Evolutionary conservation across 2,797 vertebrate genomes (phyloP).

Genomic region (Cephalopachus bancanus): DNA sequence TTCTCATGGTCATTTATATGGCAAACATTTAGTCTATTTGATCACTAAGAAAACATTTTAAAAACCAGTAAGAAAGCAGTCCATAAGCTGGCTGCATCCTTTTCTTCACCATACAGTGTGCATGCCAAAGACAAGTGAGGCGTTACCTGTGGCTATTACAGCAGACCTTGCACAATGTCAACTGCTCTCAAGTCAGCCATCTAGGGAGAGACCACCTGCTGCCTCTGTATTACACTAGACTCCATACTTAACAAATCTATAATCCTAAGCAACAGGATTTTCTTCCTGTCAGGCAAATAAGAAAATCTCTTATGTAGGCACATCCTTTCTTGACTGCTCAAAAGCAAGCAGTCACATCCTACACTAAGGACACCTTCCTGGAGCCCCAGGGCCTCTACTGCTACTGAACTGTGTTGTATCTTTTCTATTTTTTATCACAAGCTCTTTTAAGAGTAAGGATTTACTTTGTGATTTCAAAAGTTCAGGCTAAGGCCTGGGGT

Average conservation of each 20-base stretch:
- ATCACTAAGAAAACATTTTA: not conserved
- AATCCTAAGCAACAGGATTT: not conserved
- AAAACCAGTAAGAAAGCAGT: constrained; percentile 42
- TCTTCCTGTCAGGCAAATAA: not conserved
- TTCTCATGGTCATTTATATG: constrained; percentile 11
- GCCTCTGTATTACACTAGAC: not conserved
- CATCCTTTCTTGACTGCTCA: constrained; percentile 27
- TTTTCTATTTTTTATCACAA: constrained; percentile 43
- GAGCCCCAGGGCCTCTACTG: not conserved
- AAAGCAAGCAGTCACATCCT: not conserved
- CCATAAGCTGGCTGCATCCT: not conserved
- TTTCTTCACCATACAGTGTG: constrained; percentile 31
- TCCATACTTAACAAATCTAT: not conserved
- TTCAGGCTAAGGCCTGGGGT: not conserved
- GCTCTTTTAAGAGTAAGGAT: not conserved
- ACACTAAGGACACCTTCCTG: not conserved
- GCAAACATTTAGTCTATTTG: constrained; percentile 48
- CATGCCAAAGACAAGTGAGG: not conserved
- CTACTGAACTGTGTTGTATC: not conserved
- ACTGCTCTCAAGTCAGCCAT: not conserved
- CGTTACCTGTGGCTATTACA: not conserved
- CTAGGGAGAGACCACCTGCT: not conserved
- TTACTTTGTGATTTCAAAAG: constrained; percentile 56
- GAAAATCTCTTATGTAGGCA: not conserved
- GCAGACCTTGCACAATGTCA: not conserved